These are phyloP conservation scores for Copidosoma floridanum DNA, from an alignment of 1,140 invertebrate species.

Conservation along the genomic window DNA sequence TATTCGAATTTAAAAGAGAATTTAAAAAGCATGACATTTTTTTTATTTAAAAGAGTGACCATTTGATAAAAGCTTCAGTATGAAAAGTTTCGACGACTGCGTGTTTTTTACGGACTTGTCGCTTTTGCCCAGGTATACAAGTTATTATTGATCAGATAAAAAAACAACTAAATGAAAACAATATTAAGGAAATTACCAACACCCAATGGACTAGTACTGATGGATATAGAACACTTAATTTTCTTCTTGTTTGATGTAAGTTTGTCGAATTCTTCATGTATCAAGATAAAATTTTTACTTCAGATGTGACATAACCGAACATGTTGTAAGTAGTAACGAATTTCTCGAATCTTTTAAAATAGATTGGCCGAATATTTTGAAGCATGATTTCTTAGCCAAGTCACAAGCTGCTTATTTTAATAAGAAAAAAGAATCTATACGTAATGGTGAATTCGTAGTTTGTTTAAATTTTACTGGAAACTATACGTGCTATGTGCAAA, in stretches of 20 bases:
- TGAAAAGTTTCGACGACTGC: not conserved
- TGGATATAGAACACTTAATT: not conserved
- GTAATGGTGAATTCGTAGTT: too few species aligned
- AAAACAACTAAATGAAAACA: not conserved
- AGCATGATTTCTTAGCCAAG: too few species aligned
- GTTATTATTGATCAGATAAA: not conserved
- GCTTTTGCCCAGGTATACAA: too few species aligned
- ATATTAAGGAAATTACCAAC: not conserved
- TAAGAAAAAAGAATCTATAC: too few species aligned
- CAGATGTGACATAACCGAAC: not conserved
- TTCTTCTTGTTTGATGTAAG: not conserved
- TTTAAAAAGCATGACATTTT: too few species aligned
- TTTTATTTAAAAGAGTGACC: not conserved
- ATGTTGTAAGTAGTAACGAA: not conserved
- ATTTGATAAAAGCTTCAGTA: not conserved
- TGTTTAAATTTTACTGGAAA: too few species aligned
- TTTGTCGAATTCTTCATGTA: not conserved
- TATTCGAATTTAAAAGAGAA: too few species aligned
- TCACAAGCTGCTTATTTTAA: too few species aligned
- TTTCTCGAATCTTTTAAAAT: not conserved
- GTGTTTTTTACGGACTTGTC: too few species aligned
- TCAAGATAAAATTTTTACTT: not conserved
- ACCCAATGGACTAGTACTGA: not conserved
- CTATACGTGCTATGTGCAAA: too few species aligned
- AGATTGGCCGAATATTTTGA: not conserved